Evolutionary conservation across 2,113 vertebrate species (phyloP).

Genomic region (Barnardius zonarius): DNA sequence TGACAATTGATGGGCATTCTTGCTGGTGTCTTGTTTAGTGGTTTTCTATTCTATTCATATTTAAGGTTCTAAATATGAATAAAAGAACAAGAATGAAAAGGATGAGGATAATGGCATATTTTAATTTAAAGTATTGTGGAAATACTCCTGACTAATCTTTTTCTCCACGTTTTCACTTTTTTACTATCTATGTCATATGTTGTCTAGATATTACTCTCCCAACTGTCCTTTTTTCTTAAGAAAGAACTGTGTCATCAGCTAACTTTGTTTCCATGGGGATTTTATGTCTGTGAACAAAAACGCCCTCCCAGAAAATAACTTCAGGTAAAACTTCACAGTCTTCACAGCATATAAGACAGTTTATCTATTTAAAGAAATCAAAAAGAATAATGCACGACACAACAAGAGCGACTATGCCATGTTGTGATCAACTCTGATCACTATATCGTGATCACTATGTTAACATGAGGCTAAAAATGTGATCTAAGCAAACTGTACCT

Average conservation of each 20-base stretch:
- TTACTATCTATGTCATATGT: background rate
- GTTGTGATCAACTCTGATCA: background rate
- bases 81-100: background rate
- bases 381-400: background rate
- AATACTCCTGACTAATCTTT: background rate
- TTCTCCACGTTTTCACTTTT: background rate
- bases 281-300: background rate
- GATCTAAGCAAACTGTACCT: background rate
- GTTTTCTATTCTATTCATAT: background rate
- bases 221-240: background rate
- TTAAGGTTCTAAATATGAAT: slow-evolving; percentile 28
- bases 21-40: slow-evolving; percentile 19
- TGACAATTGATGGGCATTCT: slow-evolving; percentile 42
- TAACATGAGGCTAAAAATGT: background rate
- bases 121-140: background rate
- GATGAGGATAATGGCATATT: background rate
- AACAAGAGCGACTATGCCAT: background rate
- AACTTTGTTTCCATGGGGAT: background rate
- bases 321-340: background rate
- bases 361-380: background rate
- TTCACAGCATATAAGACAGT: background rate
- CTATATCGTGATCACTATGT: background rate
- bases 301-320: background rate
- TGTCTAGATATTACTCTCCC: background rate
- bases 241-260: background rate